Conservation (phyloP, 2,113 vertebrate species). For the Chaetops frenatus region DNA sequence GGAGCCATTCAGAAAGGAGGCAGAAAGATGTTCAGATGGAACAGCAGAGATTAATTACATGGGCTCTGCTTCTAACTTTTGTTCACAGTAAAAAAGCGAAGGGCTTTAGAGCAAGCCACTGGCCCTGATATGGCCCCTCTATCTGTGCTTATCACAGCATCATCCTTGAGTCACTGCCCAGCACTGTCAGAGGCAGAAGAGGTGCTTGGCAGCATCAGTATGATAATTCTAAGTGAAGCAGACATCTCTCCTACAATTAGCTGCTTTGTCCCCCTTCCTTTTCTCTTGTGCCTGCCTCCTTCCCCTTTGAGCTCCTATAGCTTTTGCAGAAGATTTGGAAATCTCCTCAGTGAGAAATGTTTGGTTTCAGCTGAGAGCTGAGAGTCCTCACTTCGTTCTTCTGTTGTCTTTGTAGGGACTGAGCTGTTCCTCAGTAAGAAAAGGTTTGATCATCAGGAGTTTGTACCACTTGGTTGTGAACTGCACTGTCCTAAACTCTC, state of each 20-base stretch:
- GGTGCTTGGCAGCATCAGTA: not conserved
- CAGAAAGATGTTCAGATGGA: not conserved
- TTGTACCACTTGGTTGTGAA: not conserved
- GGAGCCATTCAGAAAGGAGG: not conserved
- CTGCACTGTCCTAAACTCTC: not conserved
- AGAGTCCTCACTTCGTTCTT: not conserved
- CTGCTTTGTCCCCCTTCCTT: not conserved
- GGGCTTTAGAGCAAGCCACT: not conserved
- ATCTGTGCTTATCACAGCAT: not conserved
- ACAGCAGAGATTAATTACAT: not conserved
- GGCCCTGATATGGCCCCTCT: not conserved
- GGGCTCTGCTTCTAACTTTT: not conserved
- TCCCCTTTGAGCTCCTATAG: not conserved
- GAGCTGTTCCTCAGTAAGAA: not conserved
- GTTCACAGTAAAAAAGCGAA: not conserved
- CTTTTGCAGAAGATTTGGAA: not conserved
- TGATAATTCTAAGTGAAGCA: not conserved
- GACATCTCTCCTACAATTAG: not conserved
- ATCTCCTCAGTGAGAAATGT: not conserved
- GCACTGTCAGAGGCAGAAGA: not conserved
- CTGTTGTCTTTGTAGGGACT: rapidly evolving
- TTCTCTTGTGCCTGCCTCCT: not conserved
- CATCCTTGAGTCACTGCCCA: not conserved
- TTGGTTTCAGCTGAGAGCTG: not conserved
- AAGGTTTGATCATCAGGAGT: not conserved